Percentiles rank a stretch among this genome's conserved stretches.
These are phyloP conservation scores for Dysdera silvatica DNA, from an alignment of 1,140 invertebrate species.

Conservation along the genomic window DNA sequence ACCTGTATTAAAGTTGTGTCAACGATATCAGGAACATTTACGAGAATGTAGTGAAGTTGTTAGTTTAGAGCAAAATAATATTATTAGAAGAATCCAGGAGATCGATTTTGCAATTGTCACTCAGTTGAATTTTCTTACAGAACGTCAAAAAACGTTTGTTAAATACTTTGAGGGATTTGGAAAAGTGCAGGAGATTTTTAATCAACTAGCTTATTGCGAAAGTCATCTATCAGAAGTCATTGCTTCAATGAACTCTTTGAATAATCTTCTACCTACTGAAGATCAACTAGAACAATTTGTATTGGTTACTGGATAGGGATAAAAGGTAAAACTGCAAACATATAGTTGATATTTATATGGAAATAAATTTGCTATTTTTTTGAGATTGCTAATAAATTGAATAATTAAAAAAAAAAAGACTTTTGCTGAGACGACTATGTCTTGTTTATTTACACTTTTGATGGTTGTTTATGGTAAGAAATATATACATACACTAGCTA, in stretches of 20 bases:
- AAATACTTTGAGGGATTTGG: constrained; percentile 74
- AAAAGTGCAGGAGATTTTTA: constrained; percentile 65
- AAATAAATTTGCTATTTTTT: too few species aligned
- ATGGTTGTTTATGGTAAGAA: too few species aligned
- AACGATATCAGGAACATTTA: constrained; percentile 68
- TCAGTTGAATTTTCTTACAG: constrained; percentile 59
- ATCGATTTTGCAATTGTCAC: constrained; percentile 63
- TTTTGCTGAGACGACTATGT: too few species aligned
- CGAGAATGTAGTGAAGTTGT: constrained; percentile 60
- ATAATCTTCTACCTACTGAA: constrained; percentile 70
- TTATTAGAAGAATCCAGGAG: constrained; percentile 65
- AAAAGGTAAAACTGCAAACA: too few species aligned
- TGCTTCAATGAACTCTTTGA: constrained; percentile 73
- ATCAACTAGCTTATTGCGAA: constrained; percentile 72
- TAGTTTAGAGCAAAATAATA: constrained; percentile 60
- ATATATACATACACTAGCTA: too few species aligned
- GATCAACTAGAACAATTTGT: constrained; percentile 81
- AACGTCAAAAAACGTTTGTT: constrained; percentile 72
- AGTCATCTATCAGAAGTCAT: constrained; percentile 72
- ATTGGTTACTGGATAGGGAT: constrained; percentile 66
- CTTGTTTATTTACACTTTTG: too few species aligned
- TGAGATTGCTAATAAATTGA: too few species aligned
- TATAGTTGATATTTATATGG: too few species aligned
- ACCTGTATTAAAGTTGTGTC: constrained; percentile 54
- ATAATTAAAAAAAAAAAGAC: too few species aligned